Percentiles rank a stretch among this genome's conserved stretches.
Conservation (phyloP, 2,113 vertebrate species). For the Podiceps cristatus region DNA sequence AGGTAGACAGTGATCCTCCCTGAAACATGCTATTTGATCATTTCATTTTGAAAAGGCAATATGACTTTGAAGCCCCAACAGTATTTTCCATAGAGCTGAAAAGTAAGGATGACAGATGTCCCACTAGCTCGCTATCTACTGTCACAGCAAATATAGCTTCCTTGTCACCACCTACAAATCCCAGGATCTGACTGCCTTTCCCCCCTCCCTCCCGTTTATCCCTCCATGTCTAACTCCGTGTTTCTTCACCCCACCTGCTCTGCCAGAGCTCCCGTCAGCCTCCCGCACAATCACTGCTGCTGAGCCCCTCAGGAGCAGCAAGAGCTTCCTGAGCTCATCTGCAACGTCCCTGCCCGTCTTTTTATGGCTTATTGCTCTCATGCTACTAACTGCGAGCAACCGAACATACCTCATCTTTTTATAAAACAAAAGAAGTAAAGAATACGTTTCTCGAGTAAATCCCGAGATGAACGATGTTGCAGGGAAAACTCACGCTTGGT, state of each 20-base stretch:
- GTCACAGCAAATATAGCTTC: conserved; percentile 27
- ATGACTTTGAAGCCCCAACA: background rate
- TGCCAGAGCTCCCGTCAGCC: background rate
- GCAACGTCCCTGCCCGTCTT: background rate
- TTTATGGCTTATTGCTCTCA: background rate
- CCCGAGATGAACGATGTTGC: background rate
- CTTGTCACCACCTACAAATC: conserved; percentile 57
- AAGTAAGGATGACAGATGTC: conserved; percentile 45
- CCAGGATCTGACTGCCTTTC: background rate
- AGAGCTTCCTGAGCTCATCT: background rate
- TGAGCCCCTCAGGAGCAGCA: background rate
- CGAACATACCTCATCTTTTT: background rate
- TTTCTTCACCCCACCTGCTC: conserved; percentile 28
- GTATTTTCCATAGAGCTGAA: conserved; percentile 16
- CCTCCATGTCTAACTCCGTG: background rate
- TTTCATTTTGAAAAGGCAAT: background rate
- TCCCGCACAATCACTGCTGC: background rate
- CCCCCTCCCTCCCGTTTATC: background rate
- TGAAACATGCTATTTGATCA: background rate
- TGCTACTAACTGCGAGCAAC: background rate
- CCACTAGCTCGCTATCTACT: background rate
- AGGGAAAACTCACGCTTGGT: background rate
- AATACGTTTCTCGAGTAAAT: background rate
- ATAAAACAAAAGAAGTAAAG: background rate
- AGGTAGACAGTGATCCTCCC: background rate